Evolutionary conservation across 2,113 vertebrate genomes (phyloP).

Genomic region (Typhlomys cinereus): DNA sequence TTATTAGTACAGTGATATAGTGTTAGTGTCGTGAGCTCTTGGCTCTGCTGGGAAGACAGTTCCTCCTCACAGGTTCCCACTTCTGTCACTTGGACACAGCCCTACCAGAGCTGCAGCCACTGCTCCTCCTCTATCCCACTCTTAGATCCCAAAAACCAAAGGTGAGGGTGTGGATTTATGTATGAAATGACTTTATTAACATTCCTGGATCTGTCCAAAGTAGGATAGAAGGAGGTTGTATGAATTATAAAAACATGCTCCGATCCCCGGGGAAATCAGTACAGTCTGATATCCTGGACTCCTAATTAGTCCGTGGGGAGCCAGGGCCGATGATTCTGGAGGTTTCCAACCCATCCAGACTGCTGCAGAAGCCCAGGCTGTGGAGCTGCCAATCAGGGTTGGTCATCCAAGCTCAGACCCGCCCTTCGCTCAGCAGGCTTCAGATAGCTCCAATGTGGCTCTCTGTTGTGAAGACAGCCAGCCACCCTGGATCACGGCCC

Average conservation of each 20-base stretch:
- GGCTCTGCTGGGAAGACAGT: background rate
- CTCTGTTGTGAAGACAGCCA: background rate
- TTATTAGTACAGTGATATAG: background rate
- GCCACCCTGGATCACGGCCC: background rate
- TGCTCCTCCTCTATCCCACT: background rate
- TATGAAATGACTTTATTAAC: constrained; percentile 45
- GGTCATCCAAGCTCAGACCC: background rate
- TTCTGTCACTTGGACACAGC: background rate
- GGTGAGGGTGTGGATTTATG: background rate
- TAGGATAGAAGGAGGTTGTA: constrained; percentile 26
- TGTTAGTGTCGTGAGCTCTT: background rate
- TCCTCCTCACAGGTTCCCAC: background rate
- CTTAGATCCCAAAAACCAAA: constrained; percentile 19
- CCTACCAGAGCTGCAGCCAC: background rate
- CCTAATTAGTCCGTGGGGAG: constrained; percentile 22
- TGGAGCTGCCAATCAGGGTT: background rate
- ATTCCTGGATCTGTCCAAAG: background rate
- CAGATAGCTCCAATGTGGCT: background rate
- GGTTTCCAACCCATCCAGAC: background rate
- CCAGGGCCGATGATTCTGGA: background rate
- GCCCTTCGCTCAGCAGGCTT: background rate
- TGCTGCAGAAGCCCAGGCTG: background rate
- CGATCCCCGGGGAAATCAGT: constrained; percentile 42
- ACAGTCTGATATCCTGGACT: constrained; percentile 26
- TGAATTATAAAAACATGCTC: constrained; percentile 48